Evolutionary conservation across 2,113 vertebrate species (phyloP).

Genomic region (Panthera uncia): DNA sequence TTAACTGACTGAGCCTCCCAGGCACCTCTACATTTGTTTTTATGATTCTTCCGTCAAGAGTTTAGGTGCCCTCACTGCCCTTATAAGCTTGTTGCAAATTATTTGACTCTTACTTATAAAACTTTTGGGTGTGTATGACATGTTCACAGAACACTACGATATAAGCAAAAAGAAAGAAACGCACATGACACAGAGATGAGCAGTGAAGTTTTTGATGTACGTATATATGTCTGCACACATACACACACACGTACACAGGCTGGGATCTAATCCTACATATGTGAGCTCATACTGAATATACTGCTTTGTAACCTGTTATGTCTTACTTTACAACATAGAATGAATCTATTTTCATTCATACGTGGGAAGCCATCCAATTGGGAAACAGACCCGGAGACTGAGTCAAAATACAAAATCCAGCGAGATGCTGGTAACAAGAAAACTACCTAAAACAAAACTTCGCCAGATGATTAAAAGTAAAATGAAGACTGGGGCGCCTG

Average conservation of each 20-base stretch:
- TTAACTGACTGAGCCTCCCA: too few species aligned
- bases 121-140: not conserved
- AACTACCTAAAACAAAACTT: too few species aligned
- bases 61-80: not conserved
- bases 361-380: not conserved
- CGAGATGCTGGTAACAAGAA: too few species aligned
- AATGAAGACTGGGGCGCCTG: too few species aligned
- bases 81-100: not conserved
- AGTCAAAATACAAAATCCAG: too few species aligned
- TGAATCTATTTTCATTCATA: not conserved
- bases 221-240: not conserved
- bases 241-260: not conserved
- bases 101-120: not conserved
- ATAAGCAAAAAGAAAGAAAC: not conserved
- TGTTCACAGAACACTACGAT: not conserved
- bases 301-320: not conserved
- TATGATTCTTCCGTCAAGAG: not conserved
- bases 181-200: not conserved
- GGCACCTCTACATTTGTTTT: too few species aligned
- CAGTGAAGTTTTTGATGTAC: not conserved
- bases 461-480: too few species aligned
- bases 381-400: not conserved
- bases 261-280: not conserved
- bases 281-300: not conserved
- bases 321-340: not conserved